These are phyloP conservation scores for Caenorhabditis remanei DNA, from an alignment of 1,140 invertebrate species.

Conservation along the genomic window DNA sequence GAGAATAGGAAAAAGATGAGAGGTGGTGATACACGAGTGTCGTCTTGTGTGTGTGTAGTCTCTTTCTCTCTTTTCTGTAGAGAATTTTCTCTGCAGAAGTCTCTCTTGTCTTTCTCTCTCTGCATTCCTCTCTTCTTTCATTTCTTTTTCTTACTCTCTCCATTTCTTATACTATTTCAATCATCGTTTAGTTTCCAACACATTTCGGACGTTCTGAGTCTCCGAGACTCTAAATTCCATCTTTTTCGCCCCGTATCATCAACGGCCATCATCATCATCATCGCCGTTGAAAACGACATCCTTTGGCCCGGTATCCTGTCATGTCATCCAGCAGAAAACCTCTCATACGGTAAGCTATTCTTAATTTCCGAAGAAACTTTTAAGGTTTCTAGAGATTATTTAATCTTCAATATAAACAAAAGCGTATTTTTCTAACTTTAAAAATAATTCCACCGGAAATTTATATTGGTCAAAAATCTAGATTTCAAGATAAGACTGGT, in stretches of 20 bases:
- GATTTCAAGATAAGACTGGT: too few species aligned
- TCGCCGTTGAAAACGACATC: slow-evolving; percentile 33
- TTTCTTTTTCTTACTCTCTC: background rate
- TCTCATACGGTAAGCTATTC: slow-evolving; percentile 36
- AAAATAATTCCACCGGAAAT: too few species aligned
- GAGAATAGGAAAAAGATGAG: slow-evolving; percentile 31
- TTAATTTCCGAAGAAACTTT: background rate
- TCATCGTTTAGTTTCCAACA: slow-evolving; percentile 45
- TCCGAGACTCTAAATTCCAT: background rate
- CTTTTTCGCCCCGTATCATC: slow-evolving; percentile 17
- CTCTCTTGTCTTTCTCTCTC: background rate
- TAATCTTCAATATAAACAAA: too few species aligned
- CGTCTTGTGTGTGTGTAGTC: slow-evolving; percentile 10
- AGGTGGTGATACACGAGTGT: slow-evolving; percentile 25
- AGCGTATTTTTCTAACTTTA: too few species aligned
- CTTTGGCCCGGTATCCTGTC: slow-evolving; percentile 15
- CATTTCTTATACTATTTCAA: background rate
- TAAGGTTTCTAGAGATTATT: too few species aligned
- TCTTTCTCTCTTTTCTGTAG: background rate
- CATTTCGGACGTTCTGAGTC: slow-evolving; percentile 47
- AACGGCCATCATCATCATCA: slow-evolving; percentile 42
- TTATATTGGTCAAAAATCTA: too few species aligned
- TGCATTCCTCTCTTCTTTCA: background rate
- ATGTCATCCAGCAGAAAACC: slow-evolving; percentile 55
- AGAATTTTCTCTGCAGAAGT: background rate